phyloP scores from a whole-genome alignment of 2,113 vertebrate species.

The Rattus rattus region DNA sequence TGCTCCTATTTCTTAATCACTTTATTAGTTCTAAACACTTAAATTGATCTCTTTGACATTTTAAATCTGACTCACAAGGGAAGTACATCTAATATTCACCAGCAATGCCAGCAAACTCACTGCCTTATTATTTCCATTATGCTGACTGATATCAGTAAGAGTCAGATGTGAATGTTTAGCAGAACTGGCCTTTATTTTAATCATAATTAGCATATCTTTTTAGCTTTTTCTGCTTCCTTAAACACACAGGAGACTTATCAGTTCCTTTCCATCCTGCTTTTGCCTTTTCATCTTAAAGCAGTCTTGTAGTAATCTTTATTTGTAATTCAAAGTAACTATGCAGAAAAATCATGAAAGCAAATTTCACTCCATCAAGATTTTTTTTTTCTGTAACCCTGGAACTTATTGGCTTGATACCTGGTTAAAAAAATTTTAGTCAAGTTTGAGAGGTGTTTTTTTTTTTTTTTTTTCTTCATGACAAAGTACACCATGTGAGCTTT shows the following conservation, averaged over 20 bases:
- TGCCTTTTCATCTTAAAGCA: conserved; percentile 50
- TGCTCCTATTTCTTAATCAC: conserved; percentile 72
- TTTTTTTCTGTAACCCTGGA: conserved; percentile 26
- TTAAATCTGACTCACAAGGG: conserved; percentile 66
- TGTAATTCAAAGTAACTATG: conserved; percentile 48
- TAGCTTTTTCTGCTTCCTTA: conserved; percentile 47
- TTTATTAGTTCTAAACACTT: conserved; percentile 77
- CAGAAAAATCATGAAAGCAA: neutral
- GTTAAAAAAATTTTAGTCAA: conserved; percentile 32
- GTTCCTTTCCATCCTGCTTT: conserved; percentile 30
- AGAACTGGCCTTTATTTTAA: conserved; percentile 51
- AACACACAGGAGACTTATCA: conserved; percentile 32
- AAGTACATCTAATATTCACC: conserved; percentile 65
- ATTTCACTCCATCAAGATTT: conserved; percentile 36
- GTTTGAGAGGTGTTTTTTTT: neutral
- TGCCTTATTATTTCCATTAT: conserved; percentile 59
- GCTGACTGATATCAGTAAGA: conserved; percentile 57
- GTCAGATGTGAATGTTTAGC: conserved; percentile 52
- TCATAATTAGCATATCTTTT: conserved; percentile 55
- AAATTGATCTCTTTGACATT: conserved; percentile 77
- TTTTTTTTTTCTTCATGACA: neutral
- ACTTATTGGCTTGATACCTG: neutral
- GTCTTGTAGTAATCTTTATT: conserved; percentile 34
- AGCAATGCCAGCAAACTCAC: conserved; percentile 19
- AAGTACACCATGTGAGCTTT: neutral